phyloP scores from a whole-genome alignment of 2,888 invertebrate genomes.

The Incurvaria masculella region DNA sequence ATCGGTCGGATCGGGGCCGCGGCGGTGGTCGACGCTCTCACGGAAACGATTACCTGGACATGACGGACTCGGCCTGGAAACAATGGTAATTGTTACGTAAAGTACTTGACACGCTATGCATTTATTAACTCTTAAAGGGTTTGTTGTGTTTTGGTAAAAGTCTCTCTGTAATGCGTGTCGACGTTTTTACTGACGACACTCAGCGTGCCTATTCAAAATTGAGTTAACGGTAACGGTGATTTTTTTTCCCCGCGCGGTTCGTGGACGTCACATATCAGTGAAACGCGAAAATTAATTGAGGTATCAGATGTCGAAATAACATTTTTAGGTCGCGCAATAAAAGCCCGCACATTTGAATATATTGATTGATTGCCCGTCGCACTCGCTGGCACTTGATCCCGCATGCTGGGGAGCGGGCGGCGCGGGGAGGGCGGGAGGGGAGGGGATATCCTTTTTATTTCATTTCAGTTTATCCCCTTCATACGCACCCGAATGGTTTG shows the following conservation, averaged over 20 bases:
- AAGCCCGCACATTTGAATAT: background rate
- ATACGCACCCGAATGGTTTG: constrained; percentile 2
- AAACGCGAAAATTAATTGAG: background rate
- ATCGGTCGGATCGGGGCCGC: background rate
- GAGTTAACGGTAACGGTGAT: no score
- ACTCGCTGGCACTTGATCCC: background rate
- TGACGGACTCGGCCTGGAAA: background rate
- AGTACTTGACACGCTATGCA: constrained; percentile 50
- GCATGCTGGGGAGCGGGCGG: background rate
- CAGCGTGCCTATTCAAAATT: no score
- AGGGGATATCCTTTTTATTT: background rate
- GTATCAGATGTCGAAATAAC: background rate
- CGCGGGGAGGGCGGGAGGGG: background rate
- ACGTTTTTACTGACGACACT: no score
- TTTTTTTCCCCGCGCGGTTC: no score
- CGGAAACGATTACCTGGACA: constrained; percentile 43
- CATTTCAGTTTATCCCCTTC: background rate
- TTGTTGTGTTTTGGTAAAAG: background rate
- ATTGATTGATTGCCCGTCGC: background rate
- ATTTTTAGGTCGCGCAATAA: background rate
- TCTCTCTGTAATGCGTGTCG: no score
- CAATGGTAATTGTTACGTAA: constrained; percentile 20
- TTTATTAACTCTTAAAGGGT: constrained; percentile 34
- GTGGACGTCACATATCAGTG: no score
- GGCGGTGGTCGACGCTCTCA: constrained; percentile 27